A percentile compares a stretch with the other conserved stretches of the same genome.
phyloP scores from a whole-genome alignment of 2,888 invertebrate genomes.

The Deroplatys truncata region DNA sequence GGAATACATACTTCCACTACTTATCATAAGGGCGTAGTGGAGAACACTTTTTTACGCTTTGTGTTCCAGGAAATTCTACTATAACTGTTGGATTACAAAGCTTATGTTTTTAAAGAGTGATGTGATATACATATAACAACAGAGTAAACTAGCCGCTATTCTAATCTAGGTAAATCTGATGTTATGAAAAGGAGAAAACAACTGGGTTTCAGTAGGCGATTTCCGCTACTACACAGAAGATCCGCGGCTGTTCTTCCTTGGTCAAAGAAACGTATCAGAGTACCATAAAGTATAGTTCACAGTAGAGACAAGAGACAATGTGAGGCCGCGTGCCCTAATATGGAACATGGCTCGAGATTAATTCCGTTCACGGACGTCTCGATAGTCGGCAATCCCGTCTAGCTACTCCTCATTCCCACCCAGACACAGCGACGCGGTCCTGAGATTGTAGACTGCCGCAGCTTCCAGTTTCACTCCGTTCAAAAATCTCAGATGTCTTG shows the following conservation, averaged over 20 bases:
- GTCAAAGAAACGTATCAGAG: neutral
- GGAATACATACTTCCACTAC: too few relatives aligned
- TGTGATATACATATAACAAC: too few relatives aligned
- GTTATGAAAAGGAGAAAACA: neutral
- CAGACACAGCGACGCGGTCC: neutral
- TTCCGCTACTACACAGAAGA: neutral
- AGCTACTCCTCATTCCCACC: neutral
- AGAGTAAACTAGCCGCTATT: too few relatives aligned
- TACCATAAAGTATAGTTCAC: neutral
- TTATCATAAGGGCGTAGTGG: too few relatives aligned
- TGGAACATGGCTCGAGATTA: neutral
- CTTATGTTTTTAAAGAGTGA: too few relatives aligned
- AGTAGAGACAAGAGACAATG: neutral
- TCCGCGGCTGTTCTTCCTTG: neutral
- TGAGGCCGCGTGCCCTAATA: neutral
- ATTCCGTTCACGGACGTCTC: slow-evolving; percentile 8
- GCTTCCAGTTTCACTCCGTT: too few relatives aligned
- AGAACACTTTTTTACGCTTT: too few relatives aligned
- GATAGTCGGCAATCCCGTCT: neutral
- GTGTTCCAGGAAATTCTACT: too few relatives aligned
- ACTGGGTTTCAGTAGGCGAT: neutral
- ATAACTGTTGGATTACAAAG: too few relatives aligned
- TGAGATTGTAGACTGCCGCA: neutral
- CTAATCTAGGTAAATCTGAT: neutral
- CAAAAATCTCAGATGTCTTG: too few relatives aligned